Conservation (phyloP, 2,797 vertebrate genomes). For the Hylomyscus alleni region DNA sequence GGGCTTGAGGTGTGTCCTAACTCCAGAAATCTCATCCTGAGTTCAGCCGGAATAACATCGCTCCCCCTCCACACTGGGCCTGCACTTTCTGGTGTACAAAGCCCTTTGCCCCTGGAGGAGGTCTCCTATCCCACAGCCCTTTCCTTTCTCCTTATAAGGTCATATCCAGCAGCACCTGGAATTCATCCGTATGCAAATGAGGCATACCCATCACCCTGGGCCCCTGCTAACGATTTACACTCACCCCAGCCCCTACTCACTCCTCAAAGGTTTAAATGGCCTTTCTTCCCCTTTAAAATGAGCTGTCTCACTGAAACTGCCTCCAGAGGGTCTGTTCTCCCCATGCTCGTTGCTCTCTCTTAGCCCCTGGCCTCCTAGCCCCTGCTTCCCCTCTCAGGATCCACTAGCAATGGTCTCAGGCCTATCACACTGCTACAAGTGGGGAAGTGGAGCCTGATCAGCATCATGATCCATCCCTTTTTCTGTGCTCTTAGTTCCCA, state of each 20-base stretch:
- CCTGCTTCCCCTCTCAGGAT: not conserved
- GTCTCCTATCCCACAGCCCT: not conserved
- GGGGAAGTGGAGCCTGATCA: not conserved
- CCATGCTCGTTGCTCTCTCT: not conserved
- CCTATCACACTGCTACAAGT: not conserved
- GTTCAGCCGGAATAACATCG: not conserved
- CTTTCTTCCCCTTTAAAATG: not conserved
- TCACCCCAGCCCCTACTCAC: not conserved
- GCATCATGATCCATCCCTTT: not conserved
- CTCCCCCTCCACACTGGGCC: not conserved
- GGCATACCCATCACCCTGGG: not conserved
- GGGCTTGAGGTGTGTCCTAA: not conserved
- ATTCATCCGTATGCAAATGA: not conserved
- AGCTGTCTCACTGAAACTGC: not conserved
- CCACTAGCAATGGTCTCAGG: not conserved
- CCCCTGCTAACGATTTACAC: not conserved
- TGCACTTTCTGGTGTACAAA: not conserved
- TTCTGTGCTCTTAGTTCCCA: not conserved
- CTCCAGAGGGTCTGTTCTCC: not conserved
- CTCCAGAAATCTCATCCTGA: not conserved
- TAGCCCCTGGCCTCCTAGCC: not conserved
- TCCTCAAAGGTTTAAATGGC: not conserved
- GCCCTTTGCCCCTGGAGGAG: not conserved
- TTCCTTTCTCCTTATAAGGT: not conserved
- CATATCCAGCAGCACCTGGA: not conserved